Conservation (phyloP, 2,113 vertebrate genomes). For the Albula goreensis region DNA sequence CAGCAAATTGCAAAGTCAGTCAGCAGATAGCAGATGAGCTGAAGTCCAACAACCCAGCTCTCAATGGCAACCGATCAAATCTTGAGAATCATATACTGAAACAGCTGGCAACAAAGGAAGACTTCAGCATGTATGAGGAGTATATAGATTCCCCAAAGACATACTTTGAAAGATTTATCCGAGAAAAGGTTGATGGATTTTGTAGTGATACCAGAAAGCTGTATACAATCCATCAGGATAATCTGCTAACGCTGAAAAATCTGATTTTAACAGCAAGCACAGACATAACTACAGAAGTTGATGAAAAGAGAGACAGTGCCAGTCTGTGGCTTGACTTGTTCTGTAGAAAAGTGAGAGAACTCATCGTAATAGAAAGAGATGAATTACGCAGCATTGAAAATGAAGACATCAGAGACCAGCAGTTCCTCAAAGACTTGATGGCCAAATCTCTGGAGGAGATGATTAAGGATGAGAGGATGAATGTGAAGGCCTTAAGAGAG, state of each 20-base stretch:
- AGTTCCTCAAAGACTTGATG: background rate
- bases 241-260: background rate
- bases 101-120: slow-evolving; percentile 26
- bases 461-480: background rate
- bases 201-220: background rate
- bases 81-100: slow-evolving; percentile 20
- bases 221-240: background rate
- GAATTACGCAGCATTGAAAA: slow-evolving; percentile 22
- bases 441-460: background rate
- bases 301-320: background rate
- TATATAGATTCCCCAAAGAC: slow-evolving; percentile 33
- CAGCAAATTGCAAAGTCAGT: background rate
- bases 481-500: background rate
- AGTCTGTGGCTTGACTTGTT: background rate
- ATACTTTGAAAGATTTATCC: slow-evolving; percentile 26
- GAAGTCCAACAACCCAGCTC: slow-evolving; percentile 7
- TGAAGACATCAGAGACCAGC: slow-evolving; percentile 2
- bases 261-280: background rate
- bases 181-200: background rate
- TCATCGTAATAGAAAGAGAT: slow-evolving; percentile 9
- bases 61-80: slow-evolving; percentile 30
- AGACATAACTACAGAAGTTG: background rate
- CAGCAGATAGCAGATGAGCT: background rate
- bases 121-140: slow-evolving; percentile 19
- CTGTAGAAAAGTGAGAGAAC: background rate